A percentile compares a stretch with the other conserved stretches of the same genome.
These are phyloP conservation scores for Megaceryle maxima DNA, from an alignment of 2,113 vertebrate genomes.

Conservation along the genomic window DNA sequence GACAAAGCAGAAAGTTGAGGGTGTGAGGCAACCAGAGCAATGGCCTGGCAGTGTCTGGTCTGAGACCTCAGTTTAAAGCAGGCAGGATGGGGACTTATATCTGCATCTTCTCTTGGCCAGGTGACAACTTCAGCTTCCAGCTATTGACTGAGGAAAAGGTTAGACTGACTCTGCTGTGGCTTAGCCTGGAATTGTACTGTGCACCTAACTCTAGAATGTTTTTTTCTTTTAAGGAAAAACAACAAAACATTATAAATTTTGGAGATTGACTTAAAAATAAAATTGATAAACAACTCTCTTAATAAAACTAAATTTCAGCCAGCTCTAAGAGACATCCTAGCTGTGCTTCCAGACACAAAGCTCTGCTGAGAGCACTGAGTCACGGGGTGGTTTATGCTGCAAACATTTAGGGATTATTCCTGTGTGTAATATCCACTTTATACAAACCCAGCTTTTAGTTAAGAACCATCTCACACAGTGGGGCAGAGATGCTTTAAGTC, in stretches of 20 bases:
- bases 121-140: not conserved
- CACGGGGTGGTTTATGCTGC: not conserved
- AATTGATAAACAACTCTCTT: not conserved
- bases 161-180: not conserved
- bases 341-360: not conserved
- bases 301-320: not conserved
- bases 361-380: not conserved
- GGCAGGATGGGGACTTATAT: not conserved
- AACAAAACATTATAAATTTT: not conserved
- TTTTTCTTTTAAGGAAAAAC: not conserved
- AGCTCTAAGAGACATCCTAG: not conserved
- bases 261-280: not conserved
- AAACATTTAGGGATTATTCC: not conserved
- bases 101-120: not conserved
- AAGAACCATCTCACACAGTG: not conserved
- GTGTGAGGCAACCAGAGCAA: not conserved
- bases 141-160: not conserved
- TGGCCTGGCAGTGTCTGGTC: not conserved
- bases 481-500: not conserved
- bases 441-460: not conserved
- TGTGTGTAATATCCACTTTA: not conserved
- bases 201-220: not conserved
- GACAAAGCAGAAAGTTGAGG: not conserved
- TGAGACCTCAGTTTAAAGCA: not conserved
- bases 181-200: not conserved